Base-by-base conservation (phyloP, 2,888 invertebrate species). In the Mellilla xanthometata region DNA sequence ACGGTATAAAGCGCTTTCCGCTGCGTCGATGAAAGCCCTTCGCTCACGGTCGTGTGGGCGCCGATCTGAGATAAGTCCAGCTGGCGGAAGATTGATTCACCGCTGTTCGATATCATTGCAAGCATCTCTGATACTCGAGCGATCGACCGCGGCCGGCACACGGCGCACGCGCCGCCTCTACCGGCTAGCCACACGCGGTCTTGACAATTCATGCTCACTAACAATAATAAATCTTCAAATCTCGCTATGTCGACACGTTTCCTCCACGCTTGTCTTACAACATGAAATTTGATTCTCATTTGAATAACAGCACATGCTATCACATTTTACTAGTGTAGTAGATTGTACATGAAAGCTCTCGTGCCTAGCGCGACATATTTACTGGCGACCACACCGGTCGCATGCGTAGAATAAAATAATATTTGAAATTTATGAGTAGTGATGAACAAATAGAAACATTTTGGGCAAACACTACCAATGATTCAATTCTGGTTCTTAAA, bases 71-170 rank as follows among this genome's bases (percentile, higher is more conserved):
- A 86, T 86, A 84, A 68, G 70, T 71, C 67, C 59, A 63, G 56
- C 66, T 68, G 69, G 64, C 65, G 68, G 64, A 78, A 86, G 83
- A 88, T 88, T 85, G 84, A 88, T 88, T 85, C 83, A 79, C 77
- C 70, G 73, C 76, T 69, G 65, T 64, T 63, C 63, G 65, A 66
- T 83, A 87, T 85, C 84, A 68, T 52, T 63, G 68, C 69, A 69
- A 65, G 62, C 72, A 83, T 84, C 83, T 78, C 46, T 69, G 77
- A 81, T 80, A 73, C 65, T 67, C 59, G 66, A 67, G 62, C 56
- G 81, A 81, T 82, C 66, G 68, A 48, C 39, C 51, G 24, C 24
- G 2, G 24, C 8, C 7, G 24, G 24, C 24, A 7, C 3, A 7
- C 3, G 45, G 62, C 63, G 79, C 81, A 78, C 81, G 81, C 76